These are phyloP conservation scores for Acrocephalus scirpaceus DNA, from an alignment of 2,797 vertebrate genomes.

Conservation along the genomic window DNA sequence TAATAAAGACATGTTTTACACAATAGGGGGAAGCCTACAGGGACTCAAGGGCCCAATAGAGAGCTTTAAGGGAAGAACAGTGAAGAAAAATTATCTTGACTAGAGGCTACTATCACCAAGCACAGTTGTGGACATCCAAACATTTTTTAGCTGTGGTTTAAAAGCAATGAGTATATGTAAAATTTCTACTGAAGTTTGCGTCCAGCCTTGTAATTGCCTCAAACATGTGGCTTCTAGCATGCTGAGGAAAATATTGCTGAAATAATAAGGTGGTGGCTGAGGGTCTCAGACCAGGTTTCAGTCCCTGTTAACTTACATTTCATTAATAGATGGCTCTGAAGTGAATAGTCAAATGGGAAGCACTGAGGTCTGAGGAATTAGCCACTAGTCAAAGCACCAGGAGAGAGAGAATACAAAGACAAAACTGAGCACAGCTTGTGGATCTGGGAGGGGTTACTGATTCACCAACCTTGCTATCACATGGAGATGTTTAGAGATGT, in stretches of 20 bases:
- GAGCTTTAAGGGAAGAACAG: not conserved
- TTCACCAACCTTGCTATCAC: not conserved
- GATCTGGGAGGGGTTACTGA: not conserved
- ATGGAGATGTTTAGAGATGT: conserved; percentile 23
- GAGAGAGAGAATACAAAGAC: not conserved
- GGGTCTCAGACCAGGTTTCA: not conserved
- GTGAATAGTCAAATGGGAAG: conserved; percentile 14
- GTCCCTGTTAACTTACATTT: not conserved
- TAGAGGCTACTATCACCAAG: not conserved
- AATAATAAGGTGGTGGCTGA: not conserved
- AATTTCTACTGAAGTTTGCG: not conserved
- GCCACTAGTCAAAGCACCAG: conserved; percentile 25
- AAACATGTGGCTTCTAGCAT: not conserved
- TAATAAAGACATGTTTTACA: not conserved
- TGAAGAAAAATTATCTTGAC: not conserved
- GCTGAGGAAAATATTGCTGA: not conserved
- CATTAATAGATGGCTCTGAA: not conserved
- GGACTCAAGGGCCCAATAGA: not conserved
- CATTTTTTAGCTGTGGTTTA: not conserved
- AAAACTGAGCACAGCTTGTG: not conserved
- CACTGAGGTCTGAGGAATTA: not conserved
- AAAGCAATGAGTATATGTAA: not conserved
- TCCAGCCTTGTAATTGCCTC: not conserved
- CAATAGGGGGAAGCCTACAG: not conserved
- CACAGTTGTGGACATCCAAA: not conserved